Percentiles rank a stretch among this genome's conserved stretches.
Evolutionary conservation across 2,888 invertebrate genomes (phyloP).

Genomic region (Agonopterix arenella): DNA sequence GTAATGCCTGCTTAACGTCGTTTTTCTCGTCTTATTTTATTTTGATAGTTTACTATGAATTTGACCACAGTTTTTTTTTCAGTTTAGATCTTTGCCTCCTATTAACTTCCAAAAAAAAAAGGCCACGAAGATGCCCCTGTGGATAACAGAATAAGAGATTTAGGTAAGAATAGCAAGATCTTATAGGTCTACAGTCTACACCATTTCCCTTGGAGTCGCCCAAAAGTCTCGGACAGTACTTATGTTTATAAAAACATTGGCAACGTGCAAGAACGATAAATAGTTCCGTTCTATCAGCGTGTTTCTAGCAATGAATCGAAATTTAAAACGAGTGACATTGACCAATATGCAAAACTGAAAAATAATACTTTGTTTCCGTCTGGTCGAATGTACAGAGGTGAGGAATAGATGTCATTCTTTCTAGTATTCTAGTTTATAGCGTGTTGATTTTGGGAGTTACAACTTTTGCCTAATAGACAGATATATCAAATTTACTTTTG

Average conservation of each 20-base stretch:
- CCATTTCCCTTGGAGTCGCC: neutral
- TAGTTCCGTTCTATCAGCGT: constrained; percentile 15
- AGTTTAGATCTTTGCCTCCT: no score
- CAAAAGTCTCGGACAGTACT: neutral
- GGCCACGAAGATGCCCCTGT: no score
- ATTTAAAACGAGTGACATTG: constrained; percentile 64
- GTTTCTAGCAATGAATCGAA: constrained; percentile 32
- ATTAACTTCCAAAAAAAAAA: no score
- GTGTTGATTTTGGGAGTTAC: no score
- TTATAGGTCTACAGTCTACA: neutral
- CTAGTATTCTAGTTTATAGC: no score
- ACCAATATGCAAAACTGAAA: constrained; percentile 58
- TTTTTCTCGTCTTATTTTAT: no score
- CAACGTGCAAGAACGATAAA: neutral
- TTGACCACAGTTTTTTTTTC: no score
- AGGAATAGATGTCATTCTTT: no score
- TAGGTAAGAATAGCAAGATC: neutral
- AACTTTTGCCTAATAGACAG: no score
- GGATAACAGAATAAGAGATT: neutral
- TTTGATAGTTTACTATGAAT: no score
- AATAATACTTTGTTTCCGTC: constrained; percentile 44
- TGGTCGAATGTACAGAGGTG: constrained; percentile 1
- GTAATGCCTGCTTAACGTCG: no score
- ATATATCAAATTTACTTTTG: no score
- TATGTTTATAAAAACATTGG: neutral